Evolutionary conservation across 2,888 invertebrate genomes (phyloP).

Genomic region (Cheilosia vernalis): DNA sequence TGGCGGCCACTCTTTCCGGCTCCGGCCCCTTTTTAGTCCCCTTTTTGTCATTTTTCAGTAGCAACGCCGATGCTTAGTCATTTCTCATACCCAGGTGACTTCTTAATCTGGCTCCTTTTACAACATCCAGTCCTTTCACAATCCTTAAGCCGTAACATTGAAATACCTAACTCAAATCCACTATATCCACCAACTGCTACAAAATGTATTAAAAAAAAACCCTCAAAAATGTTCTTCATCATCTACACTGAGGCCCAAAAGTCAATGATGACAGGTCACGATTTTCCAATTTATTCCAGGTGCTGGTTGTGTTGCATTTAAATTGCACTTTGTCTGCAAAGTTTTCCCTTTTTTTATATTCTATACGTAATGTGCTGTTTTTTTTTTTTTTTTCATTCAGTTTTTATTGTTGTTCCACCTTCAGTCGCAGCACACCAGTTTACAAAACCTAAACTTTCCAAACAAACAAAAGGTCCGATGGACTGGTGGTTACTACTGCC

Average conservation of each 20-base stretch:
- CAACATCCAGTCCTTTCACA: conserved; percentile 18
- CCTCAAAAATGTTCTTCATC: conserved; percentile 41
- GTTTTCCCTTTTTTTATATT: conserved; percentile 40
- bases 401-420: conserved; percentile 45
- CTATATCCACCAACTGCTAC: conserved; percentile 3
- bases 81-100: neutral
- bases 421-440: conserved; percentile 15
- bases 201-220: conserved; percentile 2
- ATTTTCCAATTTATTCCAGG: conserved; percentile 71
- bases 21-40: too few species aligned
- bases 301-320: conserved; percentile 66
- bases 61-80: too few species aligned
- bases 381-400: conserved; percentile 22
- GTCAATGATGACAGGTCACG: conserved; percentile 70
- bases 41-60: too few species aligned
- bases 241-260: conserved; percentile 26
- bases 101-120: neutral
- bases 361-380: neutral
- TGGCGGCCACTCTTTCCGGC: too few species aligned
- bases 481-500: conserved; percentile 8
- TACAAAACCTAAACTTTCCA: conserved; percentile 35
- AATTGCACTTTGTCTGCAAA: conserved; percentile 68
- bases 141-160: conserved; percentile 34
- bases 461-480: conserved; percentile 52
- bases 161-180: conserved; percentile 21